Base-by-base conservation (phyloP, 2,797 vertebrate species). In the Arrhamphus sclerolepis region DNA sequence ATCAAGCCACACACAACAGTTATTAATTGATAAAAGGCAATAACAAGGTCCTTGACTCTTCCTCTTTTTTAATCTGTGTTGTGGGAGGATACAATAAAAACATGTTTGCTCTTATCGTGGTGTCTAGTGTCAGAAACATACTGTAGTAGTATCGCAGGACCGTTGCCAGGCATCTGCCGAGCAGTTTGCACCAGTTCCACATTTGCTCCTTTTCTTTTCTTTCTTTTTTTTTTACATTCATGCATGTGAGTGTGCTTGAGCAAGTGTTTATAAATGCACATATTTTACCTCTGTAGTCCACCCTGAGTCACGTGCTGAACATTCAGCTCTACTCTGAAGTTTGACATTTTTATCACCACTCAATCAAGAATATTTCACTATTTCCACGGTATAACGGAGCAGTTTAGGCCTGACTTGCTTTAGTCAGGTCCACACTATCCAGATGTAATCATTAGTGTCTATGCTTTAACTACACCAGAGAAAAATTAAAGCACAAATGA, bases 401-500 rank as follows among this genome's bases (percentile, higher is more conserved):
- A 52, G 56, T 26, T 67, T 16, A 18, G 68, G 41, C 60, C 41
- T 56, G 61, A 72, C 74, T 66, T 48, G 70, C 55, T 75, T 73
- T 54, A 64, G 61, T 68, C 59, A 43, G 31, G 77, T 81, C 63
- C 52, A 69, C 51, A 24, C 60, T 75, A 54, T 75, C 42, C 53
- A 56, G 63, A 72, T 82, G 79, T 70, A 81, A 83, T 77, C 62
- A 73, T 77, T 61, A 67, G 62, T 78, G 69, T 74, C 66, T 69
- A 71, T 38, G 75, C 74, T 77, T 57, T 84, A 82, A 80, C 70
- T 75, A 70, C 59, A 52, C 52, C 64, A 67, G 24, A 59, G 39
- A 51, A 46, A 81, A 84, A 83, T 87, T 68, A 73, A 75, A 75
- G 72, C 56, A 79, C 55, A 76, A 66, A 65, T 69, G 69, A 87